Base-by-base conservation (phyloP, 2,888 invertebrate genomes). In the Pinctada fucata region DNA sequence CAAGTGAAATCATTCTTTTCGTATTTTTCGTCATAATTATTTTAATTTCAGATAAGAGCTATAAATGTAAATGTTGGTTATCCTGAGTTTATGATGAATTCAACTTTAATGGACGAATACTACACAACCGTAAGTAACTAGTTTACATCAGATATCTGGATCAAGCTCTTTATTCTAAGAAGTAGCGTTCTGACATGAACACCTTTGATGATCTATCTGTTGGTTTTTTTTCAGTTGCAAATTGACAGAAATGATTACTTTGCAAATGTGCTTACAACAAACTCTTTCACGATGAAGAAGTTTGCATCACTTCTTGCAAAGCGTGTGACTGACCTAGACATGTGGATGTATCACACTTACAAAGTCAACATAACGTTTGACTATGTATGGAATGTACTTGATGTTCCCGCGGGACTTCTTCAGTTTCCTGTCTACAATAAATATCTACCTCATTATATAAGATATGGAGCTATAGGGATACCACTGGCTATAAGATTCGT, bases 41-140 rank as follows among this genome's bases (percentile, higher is more conserved):
- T 58, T 58, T 58, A 58, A 58, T 58, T 58, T 58, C 58, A 58
- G 58, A 58, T 58, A 58, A 58, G 13, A 6, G 58, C 58, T 58
- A 58, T 58, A 10, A 6, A 58, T 58, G 6, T 10, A 10, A 58
- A 58, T 13, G 58, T 58, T 58, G 58, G 58, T 58, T 58, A 58
- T 13, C 58, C 58, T 10, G 58, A 58, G 6, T 58, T 10, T 58
- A 58, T 58, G 58, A 58, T 58, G 58, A 58, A 58, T 6, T 10
- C 6, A 6, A 13, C 6, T 13, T 6, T 58, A 58, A 58, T 58
- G 58, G 58, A 58, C 13, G 58, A 6, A 58, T 58, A 10, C 13
- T 58, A 58, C 13, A 13, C 6, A 13, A 6, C 58, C 13, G 58
- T 58, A 58, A 58, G 58, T 58, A 6, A 10, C 58, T 58, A 31